A percentile compares a stretch with the other conserved stretches of the same genome.
phyloP scores from a whole-genome alignment of 2,888 invertebrate species.

The Petrolisthes cinctipes region DNA sequence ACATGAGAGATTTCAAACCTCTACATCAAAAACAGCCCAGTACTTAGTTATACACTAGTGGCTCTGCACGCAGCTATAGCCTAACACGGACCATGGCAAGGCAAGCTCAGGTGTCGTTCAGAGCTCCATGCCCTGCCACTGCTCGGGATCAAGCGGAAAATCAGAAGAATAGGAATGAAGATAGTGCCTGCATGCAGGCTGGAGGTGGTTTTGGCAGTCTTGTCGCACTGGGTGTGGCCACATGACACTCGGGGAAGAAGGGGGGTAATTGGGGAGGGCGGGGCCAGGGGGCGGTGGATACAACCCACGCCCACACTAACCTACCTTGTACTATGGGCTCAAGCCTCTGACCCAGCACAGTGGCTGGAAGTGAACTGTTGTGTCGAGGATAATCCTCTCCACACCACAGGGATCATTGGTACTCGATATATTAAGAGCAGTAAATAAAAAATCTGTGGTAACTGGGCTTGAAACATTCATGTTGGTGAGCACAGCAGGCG shows the following conservation, averaged over 20 bases:
- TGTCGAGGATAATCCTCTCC: slow-evolving; percentile 24
- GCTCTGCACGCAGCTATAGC: slow-evolving; percentile 59
- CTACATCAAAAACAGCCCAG: slow-evolving; percentile 56
- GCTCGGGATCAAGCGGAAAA: slow-evolving; percentile 33
- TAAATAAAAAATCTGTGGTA: slow-evolving; percentile 36
- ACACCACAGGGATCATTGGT: slow-evolving; percentile 34
- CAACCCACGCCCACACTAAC: slow-evolving; percentile 63
- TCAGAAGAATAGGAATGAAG: slow-evolving; percentile 31
- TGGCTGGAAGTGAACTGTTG: slow-evolving; percentile 34
- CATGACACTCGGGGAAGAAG: slow-evolving; percentile 46
- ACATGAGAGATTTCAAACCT: slow-evolving; percentile 52
- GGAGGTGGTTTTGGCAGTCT: slow-evolving; percentile 61
- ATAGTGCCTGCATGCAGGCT: slow-evolving; percentile 50
- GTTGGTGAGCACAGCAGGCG: slow-evolving; percentile 57
- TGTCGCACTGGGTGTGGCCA: slow-evolving; percentile 59
- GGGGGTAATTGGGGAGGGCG: slow-evolving; percentile 47
- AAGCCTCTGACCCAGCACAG: slow-evolving; percentile 54
- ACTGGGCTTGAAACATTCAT: slow-evolving; percentile 55
- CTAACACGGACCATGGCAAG: slow-evolving; percentile 60
- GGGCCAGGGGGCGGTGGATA: slow-evolving; percentile 55
- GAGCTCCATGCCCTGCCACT: slow-evolving; percentile 45
- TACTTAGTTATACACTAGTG: slow-evolving; percentile 59
- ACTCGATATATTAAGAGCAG: slow-evolving; percentile 20
- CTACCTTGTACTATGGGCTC: slow-evolving; percentile 62
- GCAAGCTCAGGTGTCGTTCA: slow-evolving; percentile 51